Conservation (phyloP, 2,113 vertebrate genomes). For the Mormoops blainvillei region DNA sequence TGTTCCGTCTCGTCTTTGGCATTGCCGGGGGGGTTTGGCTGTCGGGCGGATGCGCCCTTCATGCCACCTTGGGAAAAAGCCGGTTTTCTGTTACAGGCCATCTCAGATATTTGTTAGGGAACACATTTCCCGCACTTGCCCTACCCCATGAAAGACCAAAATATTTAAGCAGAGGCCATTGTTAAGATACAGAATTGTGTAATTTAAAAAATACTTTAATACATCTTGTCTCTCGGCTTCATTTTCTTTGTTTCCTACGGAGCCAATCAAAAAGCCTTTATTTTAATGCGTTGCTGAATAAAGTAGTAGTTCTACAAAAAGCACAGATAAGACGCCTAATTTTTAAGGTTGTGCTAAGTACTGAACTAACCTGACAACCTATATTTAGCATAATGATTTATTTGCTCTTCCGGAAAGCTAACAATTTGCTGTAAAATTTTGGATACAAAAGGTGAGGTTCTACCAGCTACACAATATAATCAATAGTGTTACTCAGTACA, state of each 20-base stretch:
- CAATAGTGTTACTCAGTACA: slow-evolving; percentile 78
- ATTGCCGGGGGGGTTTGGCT: fast-evolving
- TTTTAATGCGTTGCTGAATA: slow-evolving; percentile 63
- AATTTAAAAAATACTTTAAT: background rate
- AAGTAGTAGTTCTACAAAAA: slow-evolving; percentile 48
- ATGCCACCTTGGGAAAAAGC: background rate
- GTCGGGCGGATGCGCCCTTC: fast-evolving
- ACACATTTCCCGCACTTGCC: background rate
- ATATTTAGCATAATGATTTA: slow-evolving; percentile 84
- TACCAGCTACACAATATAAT: slow-evolving; percentile 74
- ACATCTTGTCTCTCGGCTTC: background rate
- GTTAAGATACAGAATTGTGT: background rate
- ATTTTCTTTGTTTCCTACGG: slow-evolving; percentile 18
- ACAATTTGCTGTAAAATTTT: slow-evolving; percentile 80
- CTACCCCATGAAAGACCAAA: background rate
- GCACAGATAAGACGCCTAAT: slow-evolving; percentile 58
- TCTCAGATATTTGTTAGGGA: background rate
- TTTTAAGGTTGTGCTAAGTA: slow-evolving; percentile 71
- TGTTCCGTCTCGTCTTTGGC: fast-evolving
- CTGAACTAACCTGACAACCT: slow-evolving; percentile 79
- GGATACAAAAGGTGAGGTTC: slow-evolving; percentile 84
- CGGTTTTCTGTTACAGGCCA: too few species aligned
- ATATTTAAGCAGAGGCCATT: background rate
- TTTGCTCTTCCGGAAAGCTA: slow-evolving; percentile 82
- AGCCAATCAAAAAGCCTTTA: slow-evolving; percentile 51